Conservation (phyloP, 2,888 invertebrate species). For the Pollenia griseotomentosa region DNA sequence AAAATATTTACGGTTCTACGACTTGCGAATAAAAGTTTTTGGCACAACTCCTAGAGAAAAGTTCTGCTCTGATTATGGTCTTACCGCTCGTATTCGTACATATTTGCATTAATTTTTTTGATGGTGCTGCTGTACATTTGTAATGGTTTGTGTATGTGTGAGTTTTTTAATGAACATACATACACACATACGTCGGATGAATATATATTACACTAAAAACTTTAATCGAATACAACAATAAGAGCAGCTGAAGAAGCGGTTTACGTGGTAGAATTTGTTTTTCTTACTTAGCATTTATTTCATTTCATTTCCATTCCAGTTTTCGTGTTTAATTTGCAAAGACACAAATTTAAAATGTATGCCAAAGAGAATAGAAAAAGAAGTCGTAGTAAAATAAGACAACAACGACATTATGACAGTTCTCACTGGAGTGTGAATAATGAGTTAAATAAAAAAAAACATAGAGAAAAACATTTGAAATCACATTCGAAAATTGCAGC, state of each 20-base stretch:
- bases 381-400: constrained; percentile 1
- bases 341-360: constrained; percentile 63
- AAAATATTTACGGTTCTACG: constrained; percentile 54
- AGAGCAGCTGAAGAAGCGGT: constrained; percentile 28
- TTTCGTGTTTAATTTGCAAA: constrained; percentile 46
- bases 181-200: neutral
- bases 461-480: constrained; percentile 5
- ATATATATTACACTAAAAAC: constrained; percentile 27
- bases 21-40: constrained; percentile 60
- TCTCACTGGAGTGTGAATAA: constrained; percentile 41
- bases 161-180: neutral
- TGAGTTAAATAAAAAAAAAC: constrained; percentile 33
- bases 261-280: constrained; percentile 38
- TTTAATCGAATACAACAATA: constrained; percentile 20
- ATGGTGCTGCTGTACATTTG: neutral
- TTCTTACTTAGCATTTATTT: constrained; percentile 21
- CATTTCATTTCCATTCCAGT: constrained; percentile 1
- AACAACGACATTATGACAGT: constrained; percentile 30
- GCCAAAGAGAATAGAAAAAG: constrained; percentile 34
- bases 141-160: neutral
- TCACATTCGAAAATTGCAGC: constrained; percentile 13
- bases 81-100: constrained; percentile 1
- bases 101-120: constrained; percentile 58
- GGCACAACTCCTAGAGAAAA: constrained; percentile 49
- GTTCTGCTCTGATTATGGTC: constrained; percentile 69